A percentile compares a stretch with the other conserved stretches of the same genome.
These are phyloP conservation scores for Corydoras sp. DNA, from an alignment of 2,113 vertebrate species.

Conservation along the genomic window DNA sequence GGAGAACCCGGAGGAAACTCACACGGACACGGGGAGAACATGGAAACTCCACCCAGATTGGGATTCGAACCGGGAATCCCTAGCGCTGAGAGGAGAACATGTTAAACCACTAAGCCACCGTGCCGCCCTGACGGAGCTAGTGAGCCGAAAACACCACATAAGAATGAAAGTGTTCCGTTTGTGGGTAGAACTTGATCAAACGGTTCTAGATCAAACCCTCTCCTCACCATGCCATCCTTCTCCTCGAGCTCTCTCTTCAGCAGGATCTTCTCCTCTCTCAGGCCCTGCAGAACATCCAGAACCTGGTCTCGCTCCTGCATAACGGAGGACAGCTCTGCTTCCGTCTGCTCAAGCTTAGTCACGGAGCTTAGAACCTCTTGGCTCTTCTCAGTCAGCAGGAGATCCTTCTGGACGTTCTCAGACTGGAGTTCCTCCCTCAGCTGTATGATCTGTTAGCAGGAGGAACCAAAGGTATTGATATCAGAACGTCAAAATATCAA, in stretches of 20 bases:
- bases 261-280: constrained; percentile 24
- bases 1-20: no score
- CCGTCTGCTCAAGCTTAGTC: constrained; percentile 31
- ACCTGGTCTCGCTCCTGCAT: constrained; percentile 48
- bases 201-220: no score
- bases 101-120: no score
- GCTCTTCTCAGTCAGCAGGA: constrained; percentile 25
- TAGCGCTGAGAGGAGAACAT: no score
- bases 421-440: constrained; percentile 37
- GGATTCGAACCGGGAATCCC: no score
- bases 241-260: constrained; percentile 1
- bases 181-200: no score
- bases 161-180: no score
- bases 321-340: constrained; percentile 35
- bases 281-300: constrained; percentile 8
- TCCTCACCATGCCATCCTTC: constrained; percentile 19
- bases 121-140: no score
- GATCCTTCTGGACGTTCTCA: constrained; percentile 37
- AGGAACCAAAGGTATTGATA: neutral
- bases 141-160: no score
- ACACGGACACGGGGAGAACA: no score
- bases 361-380: neutral
- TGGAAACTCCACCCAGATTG: no score
- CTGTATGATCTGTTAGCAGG: constrained; percentile 19
- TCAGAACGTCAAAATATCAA: no score